These are phyloP conservation scores for Lemur catta DNA, from an alignment of 2,797 vertebrate species.

Conservation along the genomic window DNA sequence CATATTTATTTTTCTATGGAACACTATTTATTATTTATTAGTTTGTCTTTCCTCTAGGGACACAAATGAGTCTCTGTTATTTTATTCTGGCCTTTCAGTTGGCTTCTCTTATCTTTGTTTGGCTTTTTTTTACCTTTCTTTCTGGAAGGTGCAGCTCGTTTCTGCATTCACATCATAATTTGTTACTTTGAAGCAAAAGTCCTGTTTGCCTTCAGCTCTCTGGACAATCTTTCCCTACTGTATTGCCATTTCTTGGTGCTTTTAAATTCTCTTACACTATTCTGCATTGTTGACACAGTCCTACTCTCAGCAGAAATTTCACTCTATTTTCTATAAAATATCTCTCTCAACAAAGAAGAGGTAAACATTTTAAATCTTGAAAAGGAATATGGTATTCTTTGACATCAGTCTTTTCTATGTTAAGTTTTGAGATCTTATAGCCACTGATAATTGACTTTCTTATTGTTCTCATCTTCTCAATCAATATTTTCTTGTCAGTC, in stretches of 20 bases:
- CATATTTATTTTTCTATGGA: not conserved
- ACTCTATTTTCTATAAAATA: not conserved
- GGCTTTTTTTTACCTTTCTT: not conserved
- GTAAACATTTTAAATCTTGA: slow-evolving; percentile 19
- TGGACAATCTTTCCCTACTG: not conserved
- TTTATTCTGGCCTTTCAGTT: not conserved
- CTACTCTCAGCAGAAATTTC: not conserved
- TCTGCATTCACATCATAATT: not conserved
- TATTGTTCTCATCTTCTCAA: slow-evolving; percentile 50
- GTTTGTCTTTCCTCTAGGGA: not conserved
- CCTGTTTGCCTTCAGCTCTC: not conserved
- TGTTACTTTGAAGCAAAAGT: not conserved
- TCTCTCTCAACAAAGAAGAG: not conserved
- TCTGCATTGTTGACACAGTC: not conserved
- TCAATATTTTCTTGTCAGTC: slow-evolving; percentile 64
- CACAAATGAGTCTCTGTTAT: not conserved
- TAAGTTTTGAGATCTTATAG: slow-evolving; percentile 23
- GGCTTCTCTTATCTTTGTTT: not conserved
- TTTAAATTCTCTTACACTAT: not conserved
- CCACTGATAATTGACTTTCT: slow-evolving; percentile 48
- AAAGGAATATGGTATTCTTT: slow-evolving; percentile 13
- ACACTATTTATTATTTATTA: not conserved
- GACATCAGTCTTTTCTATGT: not conserved
- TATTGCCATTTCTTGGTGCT: not conserved
- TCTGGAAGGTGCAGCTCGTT: not conserved